Conservation (phyloP, 2,113 vertebrate genomes). For the Apeltes quadracus region DNA sequence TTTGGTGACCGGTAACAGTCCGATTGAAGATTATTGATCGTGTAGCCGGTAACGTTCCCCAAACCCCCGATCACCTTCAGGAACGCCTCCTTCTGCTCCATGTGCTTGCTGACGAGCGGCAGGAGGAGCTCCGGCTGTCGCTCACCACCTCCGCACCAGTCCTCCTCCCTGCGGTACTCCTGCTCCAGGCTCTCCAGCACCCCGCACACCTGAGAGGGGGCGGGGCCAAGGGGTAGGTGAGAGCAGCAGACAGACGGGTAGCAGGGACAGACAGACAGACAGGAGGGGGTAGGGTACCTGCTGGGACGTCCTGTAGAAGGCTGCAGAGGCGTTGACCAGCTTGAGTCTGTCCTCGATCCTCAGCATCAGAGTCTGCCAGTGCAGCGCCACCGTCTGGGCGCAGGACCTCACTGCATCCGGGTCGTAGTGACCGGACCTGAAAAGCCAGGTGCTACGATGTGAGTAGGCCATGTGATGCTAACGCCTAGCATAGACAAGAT, state of each 20-base stretch:
- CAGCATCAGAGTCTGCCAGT: conserved; percentile 99
- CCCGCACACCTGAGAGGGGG: conserved; percentile 87
- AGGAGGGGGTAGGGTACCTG: conserved; percentile 82
- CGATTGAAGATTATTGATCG: too few species aligned
- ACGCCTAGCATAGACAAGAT: background rate
- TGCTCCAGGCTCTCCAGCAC: conserved; percentile 97
- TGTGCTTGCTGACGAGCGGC: conserved; percentile 95
- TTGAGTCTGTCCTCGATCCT: conserved; percentile 98
- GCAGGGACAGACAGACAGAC: background rate
- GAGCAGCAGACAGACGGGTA: background rate
- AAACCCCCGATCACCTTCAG: conserved; percentile 75
- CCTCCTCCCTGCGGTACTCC: conserved; percentile 96
- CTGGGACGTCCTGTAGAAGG: conserved; percentile 98
- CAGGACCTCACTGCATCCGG: conserved; percentile 93
- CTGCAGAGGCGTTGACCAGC: conserved; percentile 96
- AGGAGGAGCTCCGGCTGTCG: conserved; percentile 91
- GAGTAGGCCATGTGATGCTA: too few species aligned
- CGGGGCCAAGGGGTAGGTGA: too few species aligned
- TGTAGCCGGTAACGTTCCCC: too few species aligned
- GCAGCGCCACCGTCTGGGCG: conserved; percentile 95
- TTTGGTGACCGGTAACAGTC: too few species aligned
- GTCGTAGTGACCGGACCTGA: conserved; percentile 93
- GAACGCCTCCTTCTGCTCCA: conserved; percentile 99
- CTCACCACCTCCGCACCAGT: conserved; percentile 97
- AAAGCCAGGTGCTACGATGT: too few species aligned